A percentile compares a stretch with the other conserved stretches of the same genome.
Evolutionary conservation across 2,888 invertebrate genomes (phyloP).

Genomic region (Drosophila infuscata): DNA sequence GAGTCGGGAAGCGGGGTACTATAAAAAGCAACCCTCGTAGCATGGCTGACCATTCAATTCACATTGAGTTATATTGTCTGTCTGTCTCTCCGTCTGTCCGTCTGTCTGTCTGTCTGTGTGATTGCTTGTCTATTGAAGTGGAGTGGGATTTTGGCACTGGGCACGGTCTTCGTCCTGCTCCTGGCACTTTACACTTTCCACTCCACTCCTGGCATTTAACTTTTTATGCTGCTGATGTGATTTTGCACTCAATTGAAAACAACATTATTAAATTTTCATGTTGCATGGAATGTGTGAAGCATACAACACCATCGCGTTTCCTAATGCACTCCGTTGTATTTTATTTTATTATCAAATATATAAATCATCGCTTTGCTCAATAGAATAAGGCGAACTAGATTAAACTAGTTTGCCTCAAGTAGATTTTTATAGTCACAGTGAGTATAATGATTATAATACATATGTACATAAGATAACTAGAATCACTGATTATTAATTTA

Average conservation of each 20-base stretch:
- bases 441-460: background rate
- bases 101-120: slow-evolving; percentile 9
- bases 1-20: background rate
- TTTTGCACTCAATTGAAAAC: slow-evolving; percentile 84
- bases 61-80: slow-evolving; percentile 36
- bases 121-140: slow-evolving; percentile 12
- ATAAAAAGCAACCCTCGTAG: slow-evolving; percentile 43
- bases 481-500: background rate
- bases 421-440: background rate
- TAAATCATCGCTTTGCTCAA: slow-evolving; percentile 14
- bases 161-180: background rate
- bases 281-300: slow-evolving; percentile 59
- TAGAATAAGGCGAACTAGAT: background rate
- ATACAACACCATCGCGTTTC: slow-evolving; percentile 49
- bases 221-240: slow-evolving; percentile 74
- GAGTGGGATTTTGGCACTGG: slow-evolving; percentile 16
- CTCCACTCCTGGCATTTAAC: slow-evolving; percentile 27
- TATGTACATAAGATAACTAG: background rate
- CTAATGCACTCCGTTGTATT: slow-evolving; percentile 11
- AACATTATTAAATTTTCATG: slow-evolving; percentile 80
- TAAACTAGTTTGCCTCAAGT: background rate
- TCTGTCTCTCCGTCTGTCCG: slow-evolving; percentile 2
- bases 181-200: slow-evolving; percentile 54
- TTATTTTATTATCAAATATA: slow-evolving; percentile 31
- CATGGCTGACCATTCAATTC: slow-evolving; percentile 55